Evolutionary conservation across 2,797 vertebrate genomes (phyloP).

Genomic region (Coluber constrictor): DNA sequence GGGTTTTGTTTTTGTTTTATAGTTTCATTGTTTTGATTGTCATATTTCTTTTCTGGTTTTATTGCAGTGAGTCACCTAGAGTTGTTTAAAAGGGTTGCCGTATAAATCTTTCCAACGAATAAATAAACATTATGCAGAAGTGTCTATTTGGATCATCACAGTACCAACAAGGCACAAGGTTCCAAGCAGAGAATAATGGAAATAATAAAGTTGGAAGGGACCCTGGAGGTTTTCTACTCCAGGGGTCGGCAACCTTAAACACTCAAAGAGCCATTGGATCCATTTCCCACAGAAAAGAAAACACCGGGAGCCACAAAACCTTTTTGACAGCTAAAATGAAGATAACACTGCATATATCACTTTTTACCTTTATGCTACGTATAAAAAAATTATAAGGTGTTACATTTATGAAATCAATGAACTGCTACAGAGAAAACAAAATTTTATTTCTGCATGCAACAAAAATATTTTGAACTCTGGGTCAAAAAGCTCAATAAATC

Average conservation of each 20-base stretch:
- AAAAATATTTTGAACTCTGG: no score
- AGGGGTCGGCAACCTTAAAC: not conserved
- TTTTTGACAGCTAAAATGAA: no score
- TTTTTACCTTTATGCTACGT: no score
- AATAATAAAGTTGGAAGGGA: not conserved
- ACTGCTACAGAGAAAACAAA: no score
- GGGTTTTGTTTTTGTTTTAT: not conserved
- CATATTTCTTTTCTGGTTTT: not conserved
- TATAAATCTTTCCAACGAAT: not conserved
- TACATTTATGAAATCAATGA: no score
- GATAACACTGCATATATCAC: no score
- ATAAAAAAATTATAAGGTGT: no score
- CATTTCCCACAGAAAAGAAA: no score
- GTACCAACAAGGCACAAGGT: conserved; percentile 16
- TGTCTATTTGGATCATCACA: conserved; percentile 44
- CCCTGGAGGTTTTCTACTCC: not conserved
- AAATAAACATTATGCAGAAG: conserved; percentile 15
- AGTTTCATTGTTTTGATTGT: not conserved
- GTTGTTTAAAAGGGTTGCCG: not conserved
- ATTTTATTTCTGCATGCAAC: no score
- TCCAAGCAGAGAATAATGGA: conserved; percentile 17
- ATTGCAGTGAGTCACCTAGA: not conserved
- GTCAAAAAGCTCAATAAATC: no score
- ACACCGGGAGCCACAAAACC: no score
- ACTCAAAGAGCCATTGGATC: no score